These are phyloP conservation scores for Caiman crocodilus DNA, from an alignment of 2,797 vertebrate genomes.

Conservation along the genomic window DNA sequence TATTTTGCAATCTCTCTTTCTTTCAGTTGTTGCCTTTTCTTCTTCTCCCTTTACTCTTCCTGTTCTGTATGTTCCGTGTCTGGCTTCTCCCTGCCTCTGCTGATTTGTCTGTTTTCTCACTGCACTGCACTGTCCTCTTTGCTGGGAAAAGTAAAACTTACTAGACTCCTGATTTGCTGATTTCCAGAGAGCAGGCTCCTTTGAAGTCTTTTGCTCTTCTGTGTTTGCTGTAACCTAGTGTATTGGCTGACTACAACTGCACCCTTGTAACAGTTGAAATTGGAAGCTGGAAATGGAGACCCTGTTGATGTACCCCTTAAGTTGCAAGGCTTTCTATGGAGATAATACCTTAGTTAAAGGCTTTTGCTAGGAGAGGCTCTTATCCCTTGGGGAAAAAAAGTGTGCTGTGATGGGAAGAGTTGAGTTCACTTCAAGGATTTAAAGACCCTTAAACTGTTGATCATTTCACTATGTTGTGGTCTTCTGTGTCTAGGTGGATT, in stretches of 20 bases:
- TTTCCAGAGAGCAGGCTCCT: neutral
- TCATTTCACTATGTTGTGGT: neutral
- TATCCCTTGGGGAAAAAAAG: fast-evolving
- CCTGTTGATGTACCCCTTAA: neutral
- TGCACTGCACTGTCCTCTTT: neutral
- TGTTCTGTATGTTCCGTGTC: neutral
- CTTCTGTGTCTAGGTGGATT: neutral
- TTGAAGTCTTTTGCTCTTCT: neutral
- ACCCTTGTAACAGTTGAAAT: neutral
- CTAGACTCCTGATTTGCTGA: neutral
- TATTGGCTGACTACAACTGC: neutral
- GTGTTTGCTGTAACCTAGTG: neutral
- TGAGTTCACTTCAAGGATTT: neutral
- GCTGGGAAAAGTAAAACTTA: neutral
- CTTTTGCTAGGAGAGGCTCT: no score
- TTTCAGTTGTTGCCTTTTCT: neutral
- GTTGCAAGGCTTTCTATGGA: neutral
- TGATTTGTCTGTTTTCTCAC: neutral
- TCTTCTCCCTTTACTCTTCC: neutral
- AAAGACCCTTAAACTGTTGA: neutral
- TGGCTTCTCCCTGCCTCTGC: neutral
- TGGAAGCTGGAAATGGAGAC: neutral
- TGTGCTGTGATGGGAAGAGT: fast-evolving
- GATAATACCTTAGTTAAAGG: neutral
- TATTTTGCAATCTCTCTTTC: neutral